A percentile compares a stretch with the other conserved stretches of the same genome.
Conservation (phyloP, 2,113 vertebrate genomes). For the Cryptomyrus ogoouensis region DNA sequence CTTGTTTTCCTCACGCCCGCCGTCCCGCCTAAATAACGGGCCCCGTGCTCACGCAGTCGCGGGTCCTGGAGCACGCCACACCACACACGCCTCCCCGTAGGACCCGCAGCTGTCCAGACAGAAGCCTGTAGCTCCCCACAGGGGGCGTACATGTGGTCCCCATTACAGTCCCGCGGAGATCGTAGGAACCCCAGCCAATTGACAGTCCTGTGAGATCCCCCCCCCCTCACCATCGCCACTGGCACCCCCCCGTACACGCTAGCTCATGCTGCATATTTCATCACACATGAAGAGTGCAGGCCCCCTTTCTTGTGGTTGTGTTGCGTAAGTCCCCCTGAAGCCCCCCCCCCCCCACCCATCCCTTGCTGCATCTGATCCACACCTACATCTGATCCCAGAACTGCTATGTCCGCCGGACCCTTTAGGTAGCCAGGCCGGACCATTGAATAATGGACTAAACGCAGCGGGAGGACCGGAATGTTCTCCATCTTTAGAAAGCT, state of each 20-base stretch:
- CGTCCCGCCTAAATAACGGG: not conserved
- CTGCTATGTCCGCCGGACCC: not conserved
- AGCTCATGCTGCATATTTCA: slow-evolving; percentile 6
- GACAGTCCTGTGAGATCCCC: not conserved
- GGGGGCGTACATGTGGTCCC: slow-evolving; percentile 15
- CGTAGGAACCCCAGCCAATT: not conserved
- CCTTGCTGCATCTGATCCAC: not conserved
- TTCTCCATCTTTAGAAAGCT: not conserved
- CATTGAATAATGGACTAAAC: not conserved
- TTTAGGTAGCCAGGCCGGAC: too few species aligned
- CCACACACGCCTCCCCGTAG: not conserved
- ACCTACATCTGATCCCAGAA: not conserved
- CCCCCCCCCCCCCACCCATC: not conserved
- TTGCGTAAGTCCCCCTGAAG: not conserved
- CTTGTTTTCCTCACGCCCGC: not conserved
- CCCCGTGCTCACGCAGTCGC: not conserved
- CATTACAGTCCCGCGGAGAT: slow-evolving; percentile 18
- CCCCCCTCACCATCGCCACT: not conserved
- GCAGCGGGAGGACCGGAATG: not conserved
- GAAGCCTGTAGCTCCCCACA: not conserved
- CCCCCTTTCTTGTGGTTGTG: slow-evolving; percentile 7
- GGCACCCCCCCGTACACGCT: not conserved
- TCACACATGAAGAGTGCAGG: not conserved
- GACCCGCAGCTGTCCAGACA: slow-evolving; percentile 24
- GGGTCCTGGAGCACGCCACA: not conserved